Percentiles rank a stretch among this genome's conserved stretches.
phyloP scores from a whole-genome alignment of 2,113 vertebrate species.

The Callopanchax toddi region DNA sequence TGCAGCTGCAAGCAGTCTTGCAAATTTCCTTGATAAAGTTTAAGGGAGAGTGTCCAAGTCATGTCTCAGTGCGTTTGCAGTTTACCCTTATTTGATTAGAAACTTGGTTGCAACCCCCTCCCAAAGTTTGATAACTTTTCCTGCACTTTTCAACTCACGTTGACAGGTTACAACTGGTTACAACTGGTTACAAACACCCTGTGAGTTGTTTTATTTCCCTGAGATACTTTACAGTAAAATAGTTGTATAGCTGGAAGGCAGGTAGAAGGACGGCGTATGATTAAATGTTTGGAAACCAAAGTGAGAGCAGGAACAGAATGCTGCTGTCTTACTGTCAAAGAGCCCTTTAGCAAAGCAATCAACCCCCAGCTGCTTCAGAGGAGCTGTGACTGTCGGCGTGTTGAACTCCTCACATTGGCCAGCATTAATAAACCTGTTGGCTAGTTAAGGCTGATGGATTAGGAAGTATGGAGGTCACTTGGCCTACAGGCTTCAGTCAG shows the following conservation, averaged over 20 bases:
- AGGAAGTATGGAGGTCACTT: neutral
- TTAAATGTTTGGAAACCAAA: constrained; percentile 45
- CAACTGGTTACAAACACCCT: too few relatives aligned
- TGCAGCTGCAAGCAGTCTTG: too few relatives aligned
- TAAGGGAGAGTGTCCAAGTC: too few relatives aligned
- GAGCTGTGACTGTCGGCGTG: neutral
- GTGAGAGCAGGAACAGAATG: constrained; percentile 24
- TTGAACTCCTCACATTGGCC: neutral
- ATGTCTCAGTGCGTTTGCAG: too few relatives aligned
- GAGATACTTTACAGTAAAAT: constrained; percentile 4
- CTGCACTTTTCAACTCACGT: too few relatives aligned
- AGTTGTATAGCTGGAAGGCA: constrained; percentile 22
- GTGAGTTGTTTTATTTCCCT: neutral
- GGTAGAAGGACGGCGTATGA: constrained; percentile 49
- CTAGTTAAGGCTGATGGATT: too few relatives aligned
- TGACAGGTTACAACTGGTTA: too few relatives aligned
- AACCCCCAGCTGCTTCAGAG: constrained; percentile 20
- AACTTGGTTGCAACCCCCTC: too few relatives aligned
- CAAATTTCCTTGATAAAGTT: too few relatives aligned
- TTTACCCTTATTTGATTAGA: too few relatives aligned
- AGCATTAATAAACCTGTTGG: neutral
- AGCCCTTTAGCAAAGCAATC: constrained; percentile 55
- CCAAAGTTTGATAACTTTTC: too few relatives aligned
- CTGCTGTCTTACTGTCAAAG: constrained; percentile 43
- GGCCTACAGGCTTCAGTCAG: constrained; percentile 13